phyloP scores from a whole-genome alignment of 2,113 vertebrate species.

The Esox niger region DNA sequence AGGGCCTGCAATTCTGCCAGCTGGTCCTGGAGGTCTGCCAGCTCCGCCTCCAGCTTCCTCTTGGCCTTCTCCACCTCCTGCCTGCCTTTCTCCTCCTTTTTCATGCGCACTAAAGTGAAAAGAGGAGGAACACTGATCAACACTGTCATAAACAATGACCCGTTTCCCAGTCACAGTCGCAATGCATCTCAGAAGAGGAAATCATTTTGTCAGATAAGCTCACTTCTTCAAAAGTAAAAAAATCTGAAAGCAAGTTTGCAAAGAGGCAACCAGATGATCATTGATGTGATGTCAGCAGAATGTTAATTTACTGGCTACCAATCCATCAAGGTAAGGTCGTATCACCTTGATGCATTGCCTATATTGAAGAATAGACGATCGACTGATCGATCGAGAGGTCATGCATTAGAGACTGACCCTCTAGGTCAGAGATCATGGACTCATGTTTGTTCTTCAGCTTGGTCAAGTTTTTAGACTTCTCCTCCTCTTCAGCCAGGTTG shows the following conservation, averaged over 20 bases:
- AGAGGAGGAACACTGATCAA: too few relatives aligned
- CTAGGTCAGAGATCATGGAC: conserved; percentile 95
- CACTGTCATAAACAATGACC: too few relatives aligned
- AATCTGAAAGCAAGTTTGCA: not conserved
- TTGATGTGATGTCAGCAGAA: too few relatives aligned
- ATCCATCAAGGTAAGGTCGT: not conserved
- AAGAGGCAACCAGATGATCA: not conserved
- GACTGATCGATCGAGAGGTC: not conserved
- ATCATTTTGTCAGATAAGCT: too few relatives aligned
- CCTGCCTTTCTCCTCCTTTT: conserved; percentile 92
- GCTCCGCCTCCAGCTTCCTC: conserved; percentile 88
- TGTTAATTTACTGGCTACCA: not conserved
- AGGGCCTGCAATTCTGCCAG: conserved; percentile 82
- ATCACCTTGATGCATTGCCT: not conserved
- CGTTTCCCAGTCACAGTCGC: too few relatives aligned
- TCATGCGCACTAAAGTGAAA: conserved; percentile 77
- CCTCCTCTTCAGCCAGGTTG: conserved; percentile 92
- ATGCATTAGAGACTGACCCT: conserved; percentile 70
- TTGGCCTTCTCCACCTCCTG: conserved; percentile 91
- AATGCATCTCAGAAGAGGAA: too few relatives aligned
- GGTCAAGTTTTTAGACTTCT: conserved; percentile 92
- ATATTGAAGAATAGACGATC: too few relatives aligned
- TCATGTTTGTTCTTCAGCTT: conserved; percentile 95
- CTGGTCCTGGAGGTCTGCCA: conserved; percentile 83
- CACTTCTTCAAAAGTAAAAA: too few relatives aligned